These are phyloP conservation scores for Ethmia dodecea DNA, from an alignment of 2,888 invertebrate species.

Conservation along the genomic window DNA sequence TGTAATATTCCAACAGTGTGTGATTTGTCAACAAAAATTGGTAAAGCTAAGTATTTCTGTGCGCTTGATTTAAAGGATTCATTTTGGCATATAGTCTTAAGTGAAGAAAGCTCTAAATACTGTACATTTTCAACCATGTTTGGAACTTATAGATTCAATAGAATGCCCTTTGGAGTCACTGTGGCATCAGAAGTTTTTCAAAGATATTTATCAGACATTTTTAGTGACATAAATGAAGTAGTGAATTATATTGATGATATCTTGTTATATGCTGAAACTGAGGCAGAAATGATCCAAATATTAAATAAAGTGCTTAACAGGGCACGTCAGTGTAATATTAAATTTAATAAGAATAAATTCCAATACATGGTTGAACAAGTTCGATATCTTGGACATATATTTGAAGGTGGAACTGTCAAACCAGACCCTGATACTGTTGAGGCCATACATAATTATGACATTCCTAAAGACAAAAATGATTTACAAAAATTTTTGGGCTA, in stretches of 20 bases:
- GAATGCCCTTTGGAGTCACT: slow-evolving; percentile 3
- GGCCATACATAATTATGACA: slow-evolving; percentile 1
- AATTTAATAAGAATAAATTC: slow-evolving; percentile 3
- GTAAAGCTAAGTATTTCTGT: slow-evolving; percentile 3
- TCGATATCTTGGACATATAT: slow-evolving; percentile 1
- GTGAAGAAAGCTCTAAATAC: not conserved
- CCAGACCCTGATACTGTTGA: not conserved
- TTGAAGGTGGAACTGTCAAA: not conserved
- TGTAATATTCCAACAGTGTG: slow-evolving; percentile 2
- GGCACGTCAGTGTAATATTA: not conserved
- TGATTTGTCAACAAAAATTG: not conserved
- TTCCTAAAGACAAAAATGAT: not conserved
- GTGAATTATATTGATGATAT: slow-evolving; percentile 9
- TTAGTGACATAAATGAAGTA: slow-evolving; percentile 1
- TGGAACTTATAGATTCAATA: slow-evolving; percentile 3
- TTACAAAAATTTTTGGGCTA: slow-evolving; percentile 1
- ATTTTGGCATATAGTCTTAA: slow-evolving; percentile 1
- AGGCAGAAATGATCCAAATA: not conserved
- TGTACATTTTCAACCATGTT: slow-evolving; percentile 2
- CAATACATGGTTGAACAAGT: not conserved
- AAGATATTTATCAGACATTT: slow-evolving; percentile 3
- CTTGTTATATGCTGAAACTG: slow-evolving; percentile 4
- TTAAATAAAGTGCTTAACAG: not conserved
- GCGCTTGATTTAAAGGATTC: slow-evolving; percentile 5
- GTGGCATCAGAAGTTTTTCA: slow-evolving; percentile 6